Evolutionary conservation across 2,797 vertebrate species (phyloP).

Genomic region (Sebastes flavidus): DNA sequence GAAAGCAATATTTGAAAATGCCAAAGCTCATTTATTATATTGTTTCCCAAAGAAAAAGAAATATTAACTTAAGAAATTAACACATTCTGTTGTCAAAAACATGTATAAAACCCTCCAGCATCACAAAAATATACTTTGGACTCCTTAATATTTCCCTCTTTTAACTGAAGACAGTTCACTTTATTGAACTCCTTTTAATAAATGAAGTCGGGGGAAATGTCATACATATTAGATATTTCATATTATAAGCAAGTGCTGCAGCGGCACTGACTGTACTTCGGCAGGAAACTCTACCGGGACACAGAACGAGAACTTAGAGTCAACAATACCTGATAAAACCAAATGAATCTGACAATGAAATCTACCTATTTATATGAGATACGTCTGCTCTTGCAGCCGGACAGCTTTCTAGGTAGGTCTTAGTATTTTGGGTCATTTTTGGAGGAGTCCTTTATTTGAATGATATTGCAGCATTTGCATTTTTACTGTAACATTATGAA

Average conservation of each 20-base stretch:
- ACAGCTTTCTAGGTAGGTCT: background rate
- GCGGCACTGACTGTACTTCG: background rate
- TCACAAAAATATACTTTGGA: background rate
- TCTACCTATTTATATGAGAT: constrained; percentile 3
- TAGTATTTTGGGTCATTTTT: constrained; percentile 1
- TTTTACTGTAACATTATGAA: constrained; percentile 4
- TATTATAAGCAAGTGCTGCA: background rate
- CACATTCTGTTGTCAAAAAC: background rate
- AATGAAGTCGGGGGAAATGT: constrained; percentile 25
- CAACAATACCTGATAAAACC: constrained; percentile 27
- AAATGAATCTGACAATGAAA: constrained; percentile 22
- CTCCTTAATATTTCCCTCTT: constrained; percentile 1
- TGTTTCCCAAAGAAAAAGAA: background rate
- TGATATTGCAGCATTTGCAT: background rate
- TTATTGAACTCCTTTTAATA: constrained; percentile 31
- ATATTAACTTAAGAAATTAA: background rate
- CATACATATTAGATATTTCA: constrained; percentile 25
- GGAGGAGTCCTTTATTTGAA: background rate
- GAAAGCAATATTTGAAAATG: background rate
- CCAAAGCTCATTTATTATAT: background rate
- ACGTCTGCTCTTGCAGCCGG: background rate
- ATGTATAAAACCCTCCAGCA: background rate
- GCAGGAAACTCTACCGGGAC: background rate
- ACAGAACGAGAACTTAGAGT: background rate
- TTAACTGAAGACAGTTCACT: constrained; percentile 5